Conservation (phyloP, 2,797 vertebrate genomes). For the Martes flavigula region DNA sequence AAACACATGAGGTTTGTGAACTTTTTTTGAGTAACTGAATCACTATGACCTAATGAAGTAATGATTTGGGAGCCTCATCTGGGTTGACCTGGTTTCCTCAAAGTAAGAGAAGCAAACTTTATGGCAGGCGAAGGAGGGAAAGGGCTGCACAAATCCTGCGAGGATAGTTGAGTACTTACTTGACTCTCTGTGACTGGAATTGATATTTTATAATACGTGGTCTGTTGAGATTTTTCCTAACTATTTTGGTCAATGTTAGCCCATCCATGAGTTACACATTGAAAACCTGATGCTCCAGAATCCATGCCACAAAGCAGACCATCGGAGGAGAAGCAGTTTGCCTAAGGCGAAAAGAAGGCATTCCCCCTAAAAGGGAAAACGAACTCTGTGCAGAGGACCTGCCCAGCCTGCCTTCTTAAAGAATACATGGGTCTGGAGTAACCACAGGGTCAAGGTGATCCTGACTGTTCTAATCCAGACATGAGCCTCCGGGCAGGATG, state of each 20-base stretch:
- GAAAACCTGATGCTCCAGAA: background rate
- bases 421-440: background rate
- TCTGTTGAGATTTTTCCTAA: background rate
- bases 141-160: background rate
- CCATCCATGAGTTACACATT: background rate
- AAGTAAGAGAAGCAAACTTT: constrained; percentile 42
- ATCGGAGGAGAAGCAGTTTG: background rate
- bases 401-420: background rate
- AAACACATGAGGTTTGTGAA: constrained; percentile 3
- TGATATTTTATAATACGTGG: constrained; percentile 15
- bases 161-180: background rate
- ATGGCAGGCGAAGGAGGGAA: background rate
- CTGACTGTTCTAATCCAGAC: constrained; percentile 8
- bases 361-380: constrained; percentile 8
- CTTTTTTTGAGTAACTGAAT: background rate
- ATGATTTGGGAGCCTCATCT: constrained; percentile 31
- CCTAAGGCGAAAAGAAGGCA: background rate
- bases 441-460: background rate
- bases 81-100: constrained; percentile 42
- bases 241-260: background rate
- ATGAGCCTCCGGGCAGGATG: background rate
- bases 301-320: background rate
- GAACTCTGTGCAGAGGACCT: background rate
- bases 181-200: background rate
- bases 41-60: background rate